Evolutionary conservation across 2,113 vertebrate species (phyloP).

Genomic region (Dicentrarchus labrax): DNA sequence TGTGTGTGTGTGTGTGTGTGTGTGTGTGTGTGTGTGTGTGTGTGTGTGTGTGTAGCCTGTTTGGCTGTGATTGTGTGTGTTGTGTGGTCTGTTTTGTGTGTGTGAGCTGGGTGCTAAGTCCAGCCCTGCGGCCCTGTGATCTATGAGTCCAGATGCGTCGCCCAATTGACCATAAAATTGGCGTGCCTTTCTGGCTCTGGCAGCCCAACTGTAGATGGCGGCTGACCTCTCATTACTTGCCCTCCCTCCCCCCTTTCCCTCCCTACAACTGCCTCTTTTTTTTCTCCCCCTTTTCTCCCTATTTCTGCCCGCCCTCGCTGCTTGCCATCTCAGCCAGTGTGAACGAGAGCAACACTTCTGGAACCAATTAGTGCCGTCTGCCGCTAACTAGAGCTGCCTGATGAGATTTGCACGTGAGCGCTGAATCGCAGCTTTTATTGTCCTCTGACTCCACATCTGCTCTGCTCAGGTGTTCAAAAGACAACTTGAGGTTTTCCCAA

Average conservation of each 20-base stretch:
- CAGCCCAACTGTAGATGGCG: slow-evolving; percentile 86
- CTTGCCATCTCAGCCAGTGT: slow-evolving; percentile 81
- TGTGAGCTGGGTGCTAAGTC: slow-evolving; percentile 85
- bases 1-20: slow-evolving; percentile 74
- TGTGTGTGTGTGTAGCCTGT: slow-evolving; percentile 30
- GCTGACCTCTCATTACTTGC: slow-evolving; percentile 86
- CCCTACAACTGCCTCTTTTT: slow-evolving; percentile 45
- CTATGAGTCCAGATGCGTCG: slow-evolving; percentile 94
- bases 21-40: slow-evolving; percentile 10
- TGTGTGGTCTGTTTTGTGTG: slow-evolving; percentile 72
- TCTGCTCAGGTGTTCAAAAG: slow-evolving; percentile 91
- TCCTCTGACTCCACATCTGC: slow-evolving; percentile 90
- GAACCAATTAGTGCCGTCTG: slow-evolving; percentile 97
- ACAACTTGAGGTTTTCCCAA: slow-evolving; percentile 75
- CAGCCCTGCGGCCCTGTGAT: slow-evolving; percentile 85
- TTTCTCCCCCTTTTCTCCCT: slow-evolving; percentile 11
- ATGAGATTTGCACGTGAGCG: slow-evolving; percentile 96
- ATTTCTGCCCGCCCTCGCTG: slow-evolving; percentile 71
- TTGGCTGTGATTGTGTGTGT: slow-evolving; percentile 48
- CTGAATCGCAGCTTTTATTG: slow-evolving; percentile 86
- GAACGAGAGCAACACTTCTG: slow-evolving; percentile 88
- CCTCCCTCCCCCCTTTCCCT: slow-evolving; percentile 59
- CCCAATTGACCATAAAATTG: slow-evolving; percentile 99
- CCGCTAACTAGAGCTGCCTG: slow-evolving; percentile 86
- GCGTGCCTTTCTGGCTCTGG: slow-evolving; percentile 89